A percentile compares a stretch with the other conserved stretches of the same genome.
phyloP scores from a whole-genome alignment of 2,113 vertebrate genomes.

The Rostratula benghalensis region DNA sequence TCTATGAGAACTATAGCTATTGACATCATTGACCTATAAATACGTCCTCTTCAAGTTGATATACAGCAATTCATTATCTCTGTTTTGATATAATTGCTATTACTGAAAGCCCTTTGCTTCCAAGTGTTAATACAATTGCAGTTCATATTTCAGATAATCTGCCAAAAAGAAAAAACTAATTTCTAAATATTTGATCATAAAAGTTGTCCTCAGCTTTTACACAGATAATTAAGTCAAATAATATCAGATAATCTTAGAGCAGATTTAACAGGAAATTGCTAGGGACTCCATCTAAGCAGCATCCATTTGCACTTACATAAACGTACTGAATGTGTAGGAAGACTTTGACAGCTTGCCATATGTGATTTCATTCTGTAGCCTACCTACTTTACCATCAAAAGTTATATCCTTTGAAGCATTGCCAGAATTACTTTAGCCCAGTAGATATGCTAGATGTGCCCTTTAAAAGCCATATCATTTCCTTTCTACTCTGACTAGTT shows the following conservation, averaged over 20 bases:
- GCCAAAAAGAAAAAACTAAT: constrained; percentile 76
- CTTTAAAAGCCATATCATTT: constrained; percentile 84
- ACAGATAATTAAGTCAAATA: constrained; percentile 83
- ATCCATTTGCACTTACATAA: constrained; percentile 97
- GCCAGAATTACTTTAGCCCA: constrained; percentile 84
- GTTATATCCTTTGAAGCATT: constrained; percentile 88
- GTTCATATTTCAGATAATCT: constrained; percentile 78
- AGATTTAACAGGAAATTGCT: constrained; percentile 79
- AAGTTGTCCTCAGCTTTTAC: constrained; percentile 76
- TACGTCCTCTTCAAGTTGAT: constrained; percentile 70
- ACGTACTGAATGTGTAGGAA: constrained; percentile 88
- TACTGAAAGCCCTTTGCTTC: constrained; percentile 75
- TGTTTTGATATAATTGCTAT: constrained; percentile 79
- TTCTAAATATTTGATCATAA: constrained; percentile 84
- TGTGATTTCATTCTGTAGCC: constrained; percentile 93
- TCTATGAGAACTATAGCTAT: constrained; percentile 68
- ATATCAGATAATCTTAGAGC: constrained; percentile 80
- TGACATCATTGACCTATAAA: constrained; percentile 81
- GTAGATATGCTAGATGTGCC: constrained; percentile 82
- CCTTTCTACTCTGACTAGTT: constrained; percentile 80
- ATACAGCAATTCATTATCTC: constrained; percentile 71
- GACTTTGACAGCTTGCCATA: constrained; percentile 90
- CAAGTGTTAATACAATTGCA: constrained; percentile 75
- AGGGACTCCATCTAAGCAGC: constrained; percentile 75
- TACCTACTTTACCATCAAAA: constrained; percentile 88